Evolutionary conservation across 2,888 invertebrate species (phyloP).

Genomic region (Sinelater perroti): DNA sequence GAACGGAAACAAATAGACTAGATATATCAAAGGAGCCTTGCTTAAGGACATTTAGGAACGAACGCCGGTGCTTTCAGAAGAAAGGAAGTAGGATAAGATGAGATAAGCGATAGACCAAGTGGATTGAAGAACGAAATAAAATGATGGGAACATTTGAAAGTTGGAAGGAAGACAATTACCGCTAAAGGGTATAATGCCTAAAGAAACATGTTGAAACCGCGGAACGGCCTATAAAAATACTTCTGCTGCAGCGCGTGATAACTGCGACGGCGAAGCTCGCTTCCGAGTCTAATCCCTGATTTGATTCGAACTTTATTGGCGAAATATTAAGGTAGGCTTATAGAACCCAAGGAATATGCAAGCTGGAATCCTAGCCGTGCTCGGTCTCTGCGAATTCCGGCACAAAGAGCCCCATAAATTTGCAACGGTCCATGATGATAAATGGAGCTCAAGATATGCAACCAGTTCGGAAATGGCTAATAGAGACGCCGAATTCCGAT

Average conservation of each 20-base stretch:
- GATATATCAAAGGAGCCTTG: slow-evolving; percentile 57
- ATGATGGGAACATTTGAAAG: slow-evolving; percentile 58
- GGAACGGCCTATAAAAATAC: slow-evolving; percentile 42
- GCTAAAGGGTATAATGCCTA: slow-evolving; percentile 50
- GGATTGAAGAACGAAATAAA: slow-evolving; percentile 58
- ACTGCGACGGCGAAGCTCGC: slow-evolving; percentile 19
- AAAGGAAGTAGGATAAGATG: slow-evolving; percentile 56
- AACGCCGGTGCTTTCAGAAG: slow-evolving; percentile 55
- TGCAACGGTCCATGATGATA: slow-evolving; percentile 29
- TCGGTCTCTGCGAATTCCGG: slow-evolving; percentile 5
- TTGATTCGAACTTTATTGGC: slow-evolving; percentile 32
- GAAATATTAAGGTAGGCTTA: slow-evolving; percentile 21
- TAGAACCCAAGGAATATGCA: slow-evolving; percentile 13
- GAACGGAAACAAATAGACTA: slow-evolving; percentile 53
- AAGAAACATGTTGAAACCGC: slow-evolving; percentile 36
- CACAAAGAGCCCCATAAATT: slow-evolving; percentile 30
- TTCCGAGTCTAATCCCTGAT: slow-evolving; percentile 17
- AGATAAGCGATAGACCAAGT: slow-evolving; percentile 58
- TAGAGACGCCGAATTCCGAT: slow-evolving; percentile 22
- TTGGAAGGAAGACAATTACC: slow-evolving; percentile 55
- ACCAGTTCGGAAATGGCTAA: slow-evolving; percentile 20
- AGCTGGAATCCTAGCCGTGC: slow-evolving; percentile 22
- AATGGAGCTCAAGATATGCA: slow-evolving; percentile 27
- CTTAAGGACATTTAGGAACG: slow-evolving; percentile 54
- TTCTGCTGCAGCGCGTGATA: slow-evolving; percentile 35